Conservation (phyloP, 2,113 vertebrate species). For the Nicator chloris region DNA sequence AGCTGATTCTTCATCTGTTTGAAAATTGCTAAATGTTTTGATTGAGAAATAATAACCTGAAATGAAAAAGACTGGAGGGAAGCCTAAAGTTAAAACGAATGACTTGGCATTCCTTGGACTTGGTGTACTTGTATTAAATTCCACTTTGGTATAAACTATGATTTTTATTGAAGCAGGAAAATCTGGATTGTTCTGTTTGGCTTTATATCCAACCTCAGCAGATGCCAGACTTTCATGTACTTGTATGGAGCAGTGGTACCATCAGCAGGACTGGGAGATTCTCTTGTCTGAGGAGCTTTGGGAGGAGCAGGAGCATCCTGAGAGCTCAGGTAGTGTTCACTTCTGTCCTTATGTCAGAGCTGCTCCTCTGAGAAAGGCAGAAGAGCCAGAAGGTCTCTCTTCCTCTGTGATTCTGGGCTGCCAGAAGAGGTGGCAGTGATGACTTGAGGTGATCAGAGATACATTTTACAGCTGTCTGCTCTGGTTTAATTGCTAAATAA, state of each 20-base stretch:
- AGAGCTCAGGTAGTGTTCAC: not conserved
- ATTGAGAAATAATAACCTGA: not conserved
- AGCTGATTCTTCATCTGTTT: not conserved
- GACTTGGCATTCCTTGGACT: not conserved
- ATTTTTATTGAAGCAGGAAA: not conserved
- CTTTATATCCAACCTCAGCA: not conserved
- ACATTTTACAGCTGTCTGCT: not conserved
- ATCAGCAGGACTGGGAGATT: rapidly evolving
- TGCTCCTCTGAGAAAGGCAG: not conserved
- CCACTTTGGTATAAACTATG: not conserved
- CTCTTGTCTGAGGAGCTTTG: not conserved
- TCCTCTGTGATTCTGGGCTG: not conserved
- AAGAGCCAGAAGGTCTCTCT: not conserved
- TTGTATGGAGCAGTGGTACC: not conserved
- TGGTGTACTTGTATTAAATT: not conserved
- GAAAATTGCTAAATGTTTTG: not conserved
- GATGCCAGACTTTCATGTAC: not conserved
- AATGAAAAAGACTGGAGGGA: not conserved
- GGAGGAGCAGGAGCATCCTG: not conserved
- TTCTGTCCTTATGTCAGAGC: not conserved
- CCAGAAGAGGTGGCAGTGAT: not conserved
- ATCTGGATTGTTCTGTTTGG: not conserved
- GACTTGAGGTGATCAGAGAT: not conserved
- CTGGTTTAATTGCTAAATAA: conserved; percentile 27
- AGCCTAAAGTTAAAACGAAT: not conserved